Percentiles rank a stretch among this genome's conserved stretches.
phyloP scores from a whole-genome alignment of 2,888 invertebrate species.

The Drosophila mulleri region DNA sequence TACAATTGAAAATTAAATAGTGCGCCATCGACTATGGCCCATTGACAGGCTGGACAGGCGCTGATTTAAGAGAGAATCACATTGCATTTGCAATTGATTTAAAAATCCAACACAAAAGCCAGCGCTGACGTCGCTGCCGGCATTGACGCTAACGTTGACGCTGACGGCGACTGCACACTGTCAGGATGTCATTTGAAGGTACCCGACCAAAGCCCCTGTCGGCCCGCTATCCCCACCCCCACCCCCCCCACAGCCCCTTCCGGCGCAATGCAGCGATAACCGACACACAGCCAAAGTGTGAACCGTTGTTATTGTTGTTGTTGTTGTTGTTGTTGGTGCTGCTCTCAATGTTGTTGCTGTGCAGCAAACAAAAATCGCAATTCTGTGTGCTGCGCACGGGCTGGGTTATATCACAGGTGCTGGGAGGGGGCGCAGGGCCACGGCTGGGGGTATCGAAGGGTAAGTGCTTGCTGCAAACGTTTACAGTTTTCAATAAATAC shows the following conservation, averaged over 20 bases:
- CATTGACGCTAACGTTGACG: constrained; percentile 5
- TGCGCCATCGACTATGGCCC: constrained; percentile 65
- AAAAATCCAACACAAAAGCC: constrained; percentile 71
- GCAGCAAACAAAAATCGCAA: constrained; percentile 61
- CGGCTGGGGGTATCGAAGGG: constrained; percentile 15
- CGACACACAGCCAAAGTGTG: constrained; percentile 70
- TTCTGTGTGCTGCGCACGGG: constrained; percentile 34
- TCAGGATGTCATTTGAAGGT: constrained; percentile 63
- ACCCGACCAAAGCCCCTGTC: constrained; percentile 27
- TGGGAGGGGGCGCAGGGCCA: background rate
- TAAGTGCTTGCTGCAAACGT: constrained; percentile 75
- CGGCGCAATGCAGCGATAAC: constrained; percentile 61
- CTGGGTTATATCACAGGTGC: constrained; percentile 21
- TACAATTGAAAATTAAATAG: constrained; percentile 79
- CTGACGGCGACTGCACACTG: constrained; percentile 39
- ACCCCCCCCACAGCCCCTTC: constrained; percentile 6
- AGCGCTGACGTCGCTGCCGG: constrained; percentile 29
- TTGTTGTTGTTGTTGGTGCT: constrained; percentile 7
- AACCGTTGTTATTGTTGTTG: constrained; percentile 30
- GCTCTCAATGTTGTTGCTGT: constrained; percentile 39
- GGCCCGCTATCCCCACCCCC: background rate
- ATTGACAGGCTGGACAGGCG: constrained; percentile 61
- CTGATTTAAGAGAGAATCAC: constrained; percentile 74
- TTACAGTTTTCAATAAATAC: constrained; percentile 79
- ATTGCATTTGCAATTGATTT: constrained; percentile 76